Conservation (phyloP, 2,797 vertebrate species). For the Microchirus variegatus region DNA sequence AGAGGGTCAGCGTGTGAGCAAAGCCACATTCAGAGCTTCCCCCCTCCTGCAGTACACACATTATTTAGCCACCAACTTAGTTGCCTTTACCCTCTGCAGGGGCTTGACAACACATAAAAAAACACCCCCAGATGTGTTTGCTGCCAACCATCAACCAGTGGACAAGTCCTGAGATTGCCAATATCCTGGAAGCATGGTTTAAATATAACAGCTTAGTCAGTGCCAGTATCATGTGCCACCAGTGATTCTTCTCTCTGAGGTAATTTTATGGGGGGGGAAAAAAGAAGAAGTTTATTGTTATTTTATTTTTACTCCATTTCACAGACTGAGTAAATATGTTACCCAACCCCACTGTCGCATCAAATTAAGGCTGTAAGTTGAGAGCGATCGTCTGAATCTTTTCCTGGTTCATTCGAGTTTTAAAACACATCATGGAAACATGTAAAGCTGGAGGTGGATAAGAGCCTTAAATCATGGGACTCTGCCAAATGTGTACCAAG, state of each 20-base stretch:
- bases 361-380: conserved; percentile 49
- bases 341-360: conserved; percentile 58
- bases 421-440: conserved; percentile 52
- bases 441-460: conserved; percentile 45
- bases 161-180: conserved; percentile 61
- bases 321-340: conserved; percentile 45
- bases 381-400: conserved; percentile 39
- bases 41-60: conserved; percentile 52
- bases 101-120: conserved; percentile 40
- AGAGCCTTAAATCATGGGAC: conserved; percentile 42
- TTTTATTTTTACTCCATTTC: conserved; percentile 56
- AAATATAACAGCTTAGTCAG: conserved; percentile 63
- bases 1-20: conserved; percentile 57
- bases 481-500: conserved; percentile 52
- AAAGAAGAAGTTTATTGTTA: conserved; percentile 11
- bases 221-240: conserved; percentile 62
- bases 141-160: conserved; percentile 56
- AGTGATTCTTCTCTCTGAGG: conserved; percentile 59
- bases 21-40: conserved; percentile 47
- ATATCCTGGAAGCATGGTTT: conserved; percentile 65
- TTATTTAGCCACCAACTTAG: conserved; percentile 33
- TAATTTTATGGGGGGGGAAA: conserved; percentile 27
- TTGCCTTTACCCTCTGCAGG: conserved; percentile 37
- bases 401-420: conserved; percentile 48
- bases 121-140: conserved; percentile 26